These are phyloP conservation scores for Tolypeutes matacus DNA, from an alignment of 2,797 vertebrate genomes.

Conservation along the genomic window DNA sequence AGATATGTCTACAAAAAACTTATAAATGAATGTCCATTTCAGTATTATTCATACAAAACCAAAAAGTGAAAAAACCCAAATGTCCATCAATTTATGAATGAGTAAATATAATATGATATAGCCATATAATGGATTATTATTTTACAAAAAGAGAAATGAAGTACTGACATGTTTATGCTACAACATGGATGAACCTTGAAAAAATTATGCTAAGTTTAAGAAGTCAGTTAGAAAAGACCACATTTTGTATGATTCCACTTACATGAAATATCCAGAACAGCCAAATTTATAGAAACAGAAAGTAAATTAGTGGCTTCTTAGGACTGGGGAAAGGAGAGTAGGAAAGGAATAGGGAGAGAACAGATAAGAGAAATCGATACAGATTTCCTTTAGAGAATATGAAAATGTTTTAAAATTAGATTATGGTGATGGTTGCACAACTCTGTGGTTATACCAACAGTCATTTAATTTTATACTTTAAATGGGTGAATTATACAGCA, in stretches of 20 bases:
- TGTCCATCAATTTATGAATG: background rate
- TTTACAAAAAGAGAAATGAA: background rate
- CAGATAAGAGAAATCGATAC: no score
- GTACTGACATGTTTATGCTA: background rate
- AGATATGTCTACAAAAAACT: background rate
- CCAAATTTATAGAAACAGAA: background rate
- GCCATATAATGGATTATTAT: background rate
- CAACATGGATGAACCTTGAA: background rate
- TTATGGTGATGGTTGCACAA: background rate
- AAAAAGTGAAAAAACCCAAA: background rate
- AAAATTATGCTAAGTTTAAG: background rate
- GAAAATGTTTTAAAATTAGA: conserved; percentile 40
- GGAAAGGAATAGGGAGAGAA: no score
- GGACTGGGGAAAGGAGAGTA: background rate
- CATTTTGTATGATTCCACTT: background rate
- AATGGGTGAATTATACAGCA: background rate
- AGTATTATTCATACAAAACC: background rate
- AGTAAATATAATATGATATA: background rate
- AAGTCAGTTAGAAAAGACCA: background rate
- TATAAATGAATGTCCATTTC: background rate
- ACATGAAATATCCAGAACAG: background rate
- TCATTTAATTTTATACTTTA: background rate
- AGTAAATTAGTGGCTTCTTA: background rate
- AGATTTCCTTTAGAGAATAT: background rate
- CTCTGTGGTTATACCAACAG: background rate